Evolutionary conservation across 2,797 vertebrate species (phyloP).

Genomic region (Squalus acanthias): DNA sequence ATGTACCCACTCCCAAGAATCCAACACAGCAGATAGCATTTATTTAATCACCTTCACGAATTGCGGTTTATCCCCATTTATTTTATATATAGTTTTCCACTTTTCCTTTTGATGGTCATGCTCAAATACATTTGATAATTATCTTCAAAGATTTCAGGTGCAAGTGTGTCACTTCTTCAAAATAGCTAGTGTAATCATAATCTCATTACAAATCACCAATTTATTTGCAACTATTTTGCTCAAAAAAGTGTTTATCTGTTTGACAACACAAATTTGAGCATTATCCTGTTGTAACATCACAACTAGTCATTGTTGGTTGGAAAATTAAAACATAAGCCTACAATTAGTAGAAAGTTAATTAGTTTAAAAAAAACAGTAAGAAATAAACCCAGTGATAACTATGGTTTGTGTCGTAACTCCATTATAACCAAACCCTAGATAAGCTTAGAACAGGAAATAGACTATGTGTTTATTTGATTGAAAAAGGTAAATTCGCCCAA

Average conservation of each 20-base stretch:
- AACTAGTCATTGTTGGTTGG: not conserved
- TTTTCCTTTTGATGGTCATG: not conserved
- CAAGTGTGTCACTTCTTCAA: not conserved
- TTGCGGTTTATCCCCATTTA: too few relatives aligned
- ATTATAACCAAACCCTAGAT: not conserved
- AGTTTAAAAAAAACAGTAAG: not conserved
- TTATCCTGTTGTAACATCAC: not conserved
- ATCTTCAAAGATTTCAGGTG: not conserved
- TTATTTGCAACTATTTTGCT: not conserved
- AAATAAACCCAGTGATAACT: not conserved
- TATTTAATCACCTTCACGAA: too few relatives aligned
- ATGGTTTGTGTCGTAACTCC: not conserved
- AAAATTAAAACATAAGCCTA: not conserved
- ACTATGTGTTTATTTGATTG: not conserved
- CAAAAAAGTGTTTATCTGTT: not conserved
- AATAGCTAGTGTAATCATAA: not conserved
- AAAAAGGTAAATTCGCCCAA: not conserved
- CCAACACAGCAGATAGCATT: too few relatives aligned
- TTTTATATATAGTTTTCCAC: too few relatives aligned
- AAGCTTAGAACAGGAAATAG: not conserved
- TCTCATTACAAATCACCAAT: not conserved
- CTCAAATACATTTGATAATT: not conserved
- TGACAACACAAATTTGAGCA: not conserved
- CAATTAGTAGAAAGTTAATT: not conserved
- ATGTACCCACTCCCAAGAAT: too few relatives aligned